Percentiles rank a stretch among this genome's conserved stretches.
phyloP scores from a whole-genome alignment of 2,113 vertebrate genomes.

The Dissostichus mawsoni region DNA sequence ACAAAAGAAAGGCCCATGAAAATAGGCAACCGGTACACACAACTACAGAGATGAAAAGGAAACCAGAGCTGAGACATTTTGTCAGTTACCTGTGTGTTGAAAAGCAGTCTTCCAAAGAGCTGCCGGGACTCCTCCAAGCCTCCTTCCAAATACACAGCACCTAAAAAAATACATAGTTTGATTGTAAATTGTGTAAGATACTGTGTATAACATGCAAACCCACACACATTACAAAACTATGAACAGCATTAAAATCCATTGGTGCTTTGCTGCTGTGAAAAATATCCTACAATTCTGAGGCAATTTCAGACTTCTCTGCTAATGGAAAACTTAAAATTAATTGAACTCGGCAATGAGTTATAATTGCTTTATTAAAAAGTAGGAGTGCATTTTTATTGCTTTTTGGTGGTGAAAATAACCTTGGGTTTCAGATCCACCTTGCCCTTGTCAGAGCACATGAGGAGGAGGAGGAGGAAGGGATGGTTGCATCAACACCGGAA shows the following conservation, averaged over 20 bases:
- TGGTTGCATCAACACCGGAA: slow-evolving; percentile 15
- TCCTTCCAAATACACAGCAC: slow-evolving; percentile 97
- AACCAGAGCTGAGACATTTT: background rate
- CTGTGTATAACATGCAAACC: background rate
- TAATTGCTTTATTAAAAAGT: slow-evolving; percentile 81
- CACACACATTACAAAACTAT: background rate
- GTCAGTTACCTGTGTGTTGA: slow-evolving; percentile 90
- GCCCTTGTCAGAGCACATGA: slow-evolving; percentile 3
- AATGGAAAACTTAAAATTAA: slow-evolving; percentile 75
- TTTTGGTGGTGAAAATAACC: slow-evolving; percentile 68
- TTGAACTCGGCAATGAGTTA: slow-evolving; percentile 74
- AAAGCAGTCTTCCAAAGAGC: slow-evolving; percentile 95
- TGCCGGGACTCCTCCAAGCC: slow-evolving; percentile 94
- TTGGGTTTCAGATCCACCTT: slow-evolving; percentile 54
- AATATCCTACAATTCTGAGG: slow-evolving; percentile 48
- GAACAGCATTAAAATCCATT: slow-evolving; percentile 19
- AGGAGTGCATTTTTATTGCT: slow-evolving; percentile 78
- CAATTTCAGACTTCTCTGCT: slow-evolving; percentile 65
- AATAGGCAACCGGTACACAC: background rate
- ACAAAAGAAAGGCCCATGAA: background rate
- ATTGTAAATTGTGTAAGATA: background rate
- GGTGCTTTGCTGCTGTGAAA: slow-evolving; percentile 13
- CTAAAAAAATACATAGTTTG: slow-evolving; percentile 71
- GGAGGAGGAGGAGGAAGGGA: slow-evolving; percentile 6
- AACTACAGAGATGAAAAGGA: slow-evolving; percentile 3